A percentile compares a stretch with the other conserved stretches of the same genome.
Evolutionary conservation across 2,797 vertebrate species (phyloP).

Genomic region (Hephaestus fuliginosus): DNA sequence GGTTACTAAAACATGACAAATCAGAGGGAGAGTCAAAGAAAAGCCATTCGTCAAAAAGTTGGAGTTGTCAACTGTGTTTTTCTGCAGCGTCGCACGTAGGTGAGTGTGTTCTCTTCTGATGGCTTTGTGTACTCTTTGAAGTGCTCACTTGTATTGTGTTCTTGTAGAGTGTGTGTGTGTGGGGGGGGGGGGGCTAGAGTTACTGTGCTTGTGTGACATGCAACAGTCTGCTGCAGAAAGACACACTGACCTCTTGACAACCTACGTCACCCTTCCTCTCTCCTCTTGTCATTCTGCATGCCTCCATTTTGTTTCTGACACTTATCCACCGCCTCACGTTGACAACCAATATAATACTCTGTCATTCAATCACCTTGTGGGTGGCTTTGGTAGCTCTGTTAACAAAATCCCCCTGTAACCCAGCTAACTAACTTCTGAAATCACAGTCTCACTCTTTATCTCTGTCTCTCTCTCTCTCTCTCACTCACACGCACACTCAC

Average conservation of each 20-base stretch:
- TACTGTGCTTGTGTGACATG: slow-evolving; percentile 15
- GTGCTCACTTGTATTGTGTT: slow-evolving; percentile 21
- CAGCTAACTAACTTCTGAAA: slow-evolving; percentile 63
- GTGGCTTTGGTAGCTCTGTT: slow-evolving; percentile 24
- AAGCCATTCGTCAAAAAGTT: slow-evolving; percentile 65
- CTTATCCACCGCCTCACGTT: slow-evolving; percentile 48
- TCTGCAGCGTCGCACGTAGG: slow-evolving; percentile 8
- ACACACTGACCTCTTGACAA: slow-evolving; percentile 22
- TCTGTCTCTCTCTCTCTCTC: neutral
- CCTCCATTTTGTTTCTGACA: slow-evolving; percentile 53
- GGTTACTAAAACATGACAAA: slow-evolving; percentile 61
- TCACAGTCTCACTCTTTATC: neutral
- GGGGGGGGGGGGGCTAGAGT: neutral
- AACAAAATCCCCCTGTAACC: slow-evolving; percentile 42
- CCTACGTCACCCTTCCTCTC: neutral
- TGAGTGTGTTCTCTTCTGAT: slow-evolving; percentile 36
- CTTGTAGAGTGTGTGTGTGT: neutral
- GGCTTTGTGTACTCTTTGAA: slow-evolving; percentile 56
- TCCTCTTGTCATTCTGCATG: slow-evolving; percentile 44
- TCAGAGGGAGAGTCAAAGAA: slow-evolving; percentile 51
- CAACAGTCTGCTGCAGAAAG: slow-evolving; percentile 34
- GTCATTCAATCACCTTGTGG: slow-evolving; percentile 61
- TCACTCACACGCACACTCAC: slow-evolving; percentile 17
- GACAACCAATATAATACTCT: slow-evolving; percentile 56
- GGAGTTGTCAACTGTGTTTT: slow-evolving; percentile 55